Percentiles rank a stretch among this genome's conserved stretches.
phyloP scores from a whole-genome alignment of 2,888 invertebrate genomes.

The Plagiodera versicolora region DNA sequence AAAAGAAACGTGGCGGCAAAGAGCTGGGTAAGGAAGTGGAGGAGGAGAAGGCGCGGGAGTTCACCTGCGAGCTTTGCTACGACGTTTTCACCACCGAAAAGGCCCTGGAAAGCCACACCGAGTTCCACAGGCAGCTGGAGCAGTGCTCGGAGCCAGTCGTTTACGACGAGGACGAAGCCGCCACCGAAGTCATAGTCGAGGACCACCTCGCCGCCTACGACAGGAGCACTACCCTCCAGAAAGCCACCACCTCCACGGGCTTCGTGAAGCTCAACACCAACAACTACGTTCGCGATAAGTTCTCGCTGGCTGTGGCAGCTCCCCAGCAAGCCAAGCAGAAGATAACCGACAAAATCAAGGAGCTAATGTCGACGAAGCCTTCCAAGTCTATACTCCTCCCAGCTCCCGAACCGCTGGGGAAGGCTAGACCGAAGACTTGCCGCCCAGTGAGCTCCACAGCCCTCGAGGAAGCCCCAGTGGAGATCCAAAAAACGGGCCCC shows the following conservation, averaged over 20 bases:
- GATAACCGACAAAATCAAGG: conserved; percentile 23
- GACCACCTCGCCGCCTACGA: conserved; percentile 19
- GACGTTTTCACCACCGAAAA: conserved; percentile 38
- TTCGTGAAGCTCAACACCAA: not conserved
- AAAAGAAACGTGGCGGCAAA: too few relatives aligned
- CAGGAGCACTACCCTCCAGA: conserved; percentile 23
- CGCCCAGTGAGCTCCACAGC: not conserved
- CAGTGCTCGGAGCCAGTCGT: conserved; percentile 4
- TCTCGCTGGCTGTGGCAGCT: not conserved
- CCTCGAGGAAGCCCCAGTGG: not conserved
- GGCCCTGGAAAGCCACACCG: conserved; percentile 36
- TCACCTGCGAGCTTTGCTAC: conserved; percentile 46
- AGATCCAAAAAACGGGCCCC: conserved; percentile 12
- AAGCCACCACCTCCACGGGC: not conserved
- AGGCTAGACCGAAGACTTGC: not conserved
- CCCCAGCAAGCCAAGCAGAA: conserved; percentile 11
- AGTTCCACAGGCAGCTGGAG: conserved; percentile 31
- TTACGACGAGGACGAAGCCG: conserved; percentile 13
- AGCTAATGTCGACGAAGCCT: conserved; percentile 24
- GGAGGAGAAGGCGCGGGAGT: conserved; percentile 25
- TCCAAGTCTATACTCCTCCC: conserved; percentile 27
- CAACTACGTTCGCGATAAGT: conserved; percentile 1
- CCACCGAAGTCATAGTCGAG: conserved; percentile 22
- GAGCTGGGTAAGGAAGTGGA: not conserved
- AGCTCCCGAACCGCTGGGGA: conserved; percentile 1